Conservation (phyloP, 2,888 invertebrate genomes). For the Drosophila acutilabella region DNA sequence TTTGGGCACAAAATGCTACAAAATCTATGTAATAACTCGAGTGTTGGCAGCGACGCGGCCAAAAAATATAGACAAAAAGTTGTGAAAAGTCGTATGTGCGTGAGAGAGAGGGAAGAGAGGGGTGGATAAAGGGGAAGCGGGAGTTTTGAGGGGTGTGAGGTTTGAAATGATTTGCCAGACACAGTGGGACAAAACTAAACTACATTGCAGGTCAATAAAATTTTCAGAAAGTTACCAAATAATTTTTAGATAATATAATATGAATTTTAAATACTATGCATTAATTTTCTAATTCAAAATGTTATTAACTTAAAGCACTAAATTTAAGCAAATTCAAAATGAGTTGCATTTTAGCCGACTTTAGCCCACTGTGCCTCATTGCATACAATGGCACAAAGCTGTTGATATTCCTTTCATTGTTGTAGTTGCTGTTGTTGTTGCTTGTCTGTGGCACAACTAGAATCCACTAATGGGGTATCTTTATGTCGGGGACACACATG, state of each 20-base stretch:
- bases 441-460: constrained; percentile 33
- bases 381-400: constrained; percentile 34
- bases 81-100: constrained; percentile 23
- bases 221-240: too few relatives aligned
- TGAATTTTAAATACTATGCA: too few relatives aligned
- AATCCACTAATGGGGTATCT: constrained; percentile 56
- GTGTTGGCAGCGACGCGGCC: constrained; percentile 33
- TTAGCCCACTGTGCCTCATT: constrained; percentile 34
- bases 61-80: constrained; percentile 57
- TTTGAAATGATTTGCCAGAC: constrained; percentile 31
- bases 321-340: background rate
- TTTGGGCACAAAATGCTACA: constrained; percentile 77
- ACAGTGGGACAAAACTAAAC: constrained; percentile 32
- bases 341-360: background rate
- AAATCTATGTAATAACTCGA: constrained; percentile 73
- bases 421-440: background rate
- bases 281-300: too few relatives aligned
- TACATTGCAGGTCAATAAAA: too few relatives aligned
- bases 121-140: background rate
- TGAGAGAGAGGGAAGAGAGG: background rate
- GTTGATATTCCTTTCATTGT: constrained; percentile 1
- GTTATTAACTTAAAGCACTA: background rate
- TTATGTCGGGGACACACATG: constrained; percentile 60
- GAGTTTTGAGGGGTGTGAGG: constrained; percentile 2
- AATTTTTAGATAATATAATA: too few relatives aligned